Evolutionary conservation across 2,113 vertebrate species (phyloP), one percentile per base, ranked within the genome.

Genomic region (Eubucco bourcierii): DNA sequence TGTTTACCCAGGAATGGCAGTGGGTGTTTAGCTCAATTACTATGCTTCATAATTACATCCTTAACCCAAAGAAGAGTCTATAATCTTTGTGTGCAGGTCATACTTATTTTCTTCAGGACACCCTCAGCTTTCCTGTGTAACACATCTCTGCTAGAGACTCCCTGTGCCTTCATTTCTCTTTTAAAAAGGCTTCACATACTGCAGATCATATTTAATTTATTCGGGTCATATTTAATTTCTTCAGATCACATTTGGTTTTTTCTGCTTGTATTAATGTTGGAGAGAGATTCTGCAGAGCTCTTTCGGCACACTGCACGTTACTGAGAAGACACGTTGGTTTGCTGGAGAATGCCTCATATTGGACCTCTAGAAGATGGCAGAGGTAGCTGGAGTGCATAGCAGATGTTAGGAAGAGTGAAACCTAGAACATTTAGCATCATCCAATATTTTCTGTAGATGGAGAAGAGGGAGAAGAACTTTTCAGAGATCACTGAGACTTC

Each of bases 271-370:
- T 6, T 56, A 9, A 6, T 6, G 1, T 0, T 21, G 50, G 37
- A 13, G 34, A 17, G 39, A 37, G 55, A 5, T 46, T 68, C 41
- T 56, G 37, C 13, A 12, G 56, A 1, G 34, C 12, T 12, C 8
- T 64, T 61, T 18, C 8, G 2, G 0, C 0, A 0, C 20, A 11
- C 10, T 27, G 31, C 3, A 0, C 27, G 34, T 20, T 47, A 2
- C 27, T 10, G 50, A 6, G 37, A 29, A 16, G 33, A 9, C 1
- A 1, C 0, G 13, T 12, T 41, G 25, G 5, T 19, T 12, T 80
- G 33, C 29, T 68, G 59, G n/a, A 7, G 19, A 23, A 24, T 17
- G 12, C 34, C 37, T 1, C 0, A 2, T 7, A 10, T 18, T 61
- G 39, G 71, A 29, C 34, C 58, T 55, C 0, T 6, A 6, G 47